Percentiles rank a stretch among this genome's conserved stretches.
Conservation (phyloP, 2,888 invertebrate genomes). For the Sclerodermus sp. region DNA sequence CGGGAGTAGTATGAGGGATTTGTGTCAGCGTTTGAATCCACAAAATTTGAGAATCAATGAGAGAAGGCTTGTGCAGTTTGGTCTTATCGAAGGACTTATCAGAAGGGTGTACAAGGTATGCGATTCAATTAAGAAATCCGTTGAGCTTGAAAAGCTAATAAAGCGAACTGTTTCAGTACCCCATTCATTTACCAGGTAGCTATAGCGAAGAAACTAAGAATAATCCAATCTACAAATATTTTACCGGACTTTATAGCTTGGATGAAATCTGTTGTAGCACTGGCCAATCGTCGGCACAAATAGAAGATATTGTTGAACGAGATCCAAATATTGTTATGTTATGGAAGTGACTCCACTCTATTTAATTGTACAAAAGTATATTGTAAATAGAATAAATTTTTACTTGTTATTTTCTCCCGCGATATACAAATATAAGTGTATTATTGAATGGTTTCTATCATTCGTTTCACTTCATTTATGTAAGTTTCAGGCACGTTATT, state of each 20-base stretch:
- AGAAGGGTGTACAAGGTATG: conserved; percentile 75
- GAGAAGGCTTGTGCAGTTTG: conserved; percentile 82
- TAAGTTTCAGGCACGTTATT: conserved; percentile 64
- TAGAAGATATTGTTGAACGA: conserved; percentile 81
- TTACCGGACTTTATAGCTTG: conserved; percentile 78
- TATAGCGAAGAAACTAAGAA: conserved; percentile 41
- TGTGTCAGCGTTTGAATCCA: conserved; percentile 74
- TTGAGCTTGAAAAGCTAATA: too few species aligned
- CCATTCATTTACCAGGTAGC: conserved; percentile 45
- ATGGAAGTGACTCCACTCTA: conserved; percentile 65
- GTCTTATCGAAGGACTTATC: conserved; percentile 82
- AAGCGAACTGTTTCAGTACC: conserved; percentile 53
- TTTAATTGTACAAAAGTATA: neutral
- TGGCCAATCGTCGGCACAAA: conserved; percentile 71
- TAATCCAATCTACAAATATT: conserved; percentile 63
- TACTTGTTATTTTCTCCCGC: conserved; percentile 18
- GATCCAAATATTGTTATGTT: conserved; percentile 81
- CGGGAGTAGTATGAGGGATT: conserved; percentile 74
- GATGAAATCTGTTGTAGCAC: conserved; percentile 92
- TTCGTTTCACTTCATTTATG: conserved; percentile 58
- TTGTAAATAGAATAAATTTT: conserved; percentile 1
- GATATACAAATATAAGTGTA: conserved; percentile 1
- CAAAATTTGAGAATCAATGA: conserved; percentile 76
- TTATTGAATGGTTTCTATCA: conserved; percentile 45
- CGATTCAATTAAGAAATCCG: neutral